phyloP scores from a whole-genome alignment of 2,797 vertebrate genomes.

The Amphiprion clarkii region DNA sequence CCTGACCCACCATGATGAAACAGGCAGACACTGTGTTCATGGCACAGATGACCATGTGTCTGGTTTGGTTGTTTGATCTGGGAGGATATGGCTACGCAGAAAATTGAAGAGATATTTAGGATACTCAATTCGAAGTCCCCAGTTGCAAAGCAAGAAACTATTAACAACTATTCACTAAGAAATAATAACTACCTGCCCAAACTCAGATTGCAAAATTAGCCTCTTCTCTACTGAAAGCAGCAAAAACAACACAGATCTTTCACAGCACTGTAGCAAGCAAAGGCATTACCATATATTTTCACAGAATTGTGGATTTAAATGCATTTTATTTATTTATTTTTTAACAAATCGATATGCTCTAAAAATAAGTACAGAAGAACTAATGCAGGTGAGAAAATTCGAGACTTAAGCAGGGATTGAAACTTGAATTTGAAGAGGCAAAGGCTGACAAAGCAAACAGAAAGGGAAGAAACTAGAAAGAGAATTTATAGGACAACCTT shows the following conservation, averaged over 20 bases:
- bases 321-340: conserved; percentile 12
- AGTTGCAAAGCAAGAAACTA: conserved; percentile 7
- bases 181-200: background rate
- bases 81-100: background rate
- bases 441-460: conserved; percentile 34
- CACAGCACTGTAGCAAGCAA: conserved; percentile 28
- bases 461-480: conserved; percentile 26
- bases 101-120: conserved; percentile 1
- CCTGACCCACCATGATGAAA: conserved; percentile 21
- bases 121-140: background rate
- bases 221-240: conserved; percentile 3
- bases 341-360: conserved; percentile 2
- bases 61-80: conserved; percentile 24
- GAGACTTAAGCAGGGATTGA: conserved; percentile 35
- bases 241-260: conserved; percentile 14
- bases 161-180: background rate
- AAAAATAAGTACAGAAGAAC: conserved; percentile 20
- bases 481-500: conserved; percentile 64
- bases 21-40: background rate
- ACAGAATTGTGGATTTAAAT: conserved; percentile 28
- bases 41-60: conserved; percentile 21
- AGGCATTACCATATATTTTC: conserved; percentile 19
- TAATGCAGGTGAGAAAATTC: conserved; percentile 35
- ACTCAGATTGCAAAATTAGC: conserved; percentile 20
- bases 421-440: conserved; percentile 32